Percentiles rank a stretch among this genome's conserved stretches.
Evolutionary conservation across 2,888 invertebrate genomes (phyloP).

Genomic region (Meliscaeva auricollis): DNA sequence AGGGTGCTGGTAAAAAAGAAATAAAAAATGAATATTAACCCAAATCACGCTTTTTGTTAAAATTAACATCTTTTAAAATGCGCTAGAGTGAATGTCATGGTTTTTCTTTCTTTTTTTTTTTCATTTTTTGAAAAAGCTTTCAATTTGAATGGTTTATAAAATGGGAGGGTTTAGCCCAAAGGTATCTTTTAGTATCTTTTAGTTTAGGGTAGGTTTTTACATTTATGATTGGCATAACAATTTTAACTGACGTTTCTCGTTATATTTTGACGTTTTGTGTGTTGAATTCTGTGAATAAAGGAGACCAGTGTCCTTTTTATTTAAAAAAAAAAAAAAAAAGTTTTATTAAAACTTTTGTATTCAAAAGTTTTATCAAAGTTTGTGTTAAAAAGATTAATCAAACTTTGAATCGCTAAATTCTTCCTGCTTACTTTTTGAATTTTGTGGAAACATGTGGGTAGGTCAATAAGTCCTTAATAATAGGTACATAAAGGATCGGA

Average conservation of each 20-base stretch:
- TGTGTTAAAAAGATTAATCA: too few species aligned
- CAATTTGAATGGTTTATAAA: not conserved
- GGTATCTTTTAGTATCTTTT: not conserved
- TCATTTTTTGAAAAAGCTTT: slow-evolving; percentile 12
- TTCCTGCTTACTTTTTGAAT: too few species aligned
- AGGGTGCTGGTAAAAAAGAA: slow-evolving; percentile 6
- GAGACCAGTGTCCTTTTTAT: not conserved
- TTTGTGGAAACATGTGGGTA: too few species aligned
- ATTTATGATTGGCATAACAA: slow-evolving; percentile 1
- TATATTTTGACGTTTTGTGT: too few species aligned
- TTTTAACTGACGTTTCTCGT: not conserved
- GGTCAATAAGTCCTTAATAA: too few species aligned
- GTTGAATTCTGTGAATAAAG: too few species aligned
- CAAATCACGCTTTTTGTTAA: slow-evolving; percentile 19
- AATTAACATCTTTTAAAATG: slow-evolving; percentile 37
- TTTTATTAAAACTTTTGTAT: too few species aligned
- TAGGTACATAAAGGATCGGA: too few species aligned
- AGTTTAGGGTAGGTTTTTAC: not conserved
- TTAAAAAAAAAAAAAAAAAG: not conserved
- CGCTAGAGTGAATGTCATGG: slow-evolving; percentile 28
- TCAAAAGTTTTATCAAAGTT: too few species aligned
- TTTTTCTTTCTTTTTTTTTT: not conserved
- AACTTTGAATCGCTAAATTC: too few species aligned
- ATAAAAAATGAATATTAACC: slow-evolving; percentile 17
- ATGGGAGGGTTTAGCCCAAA: not conserved